Conservation (phyloP, 2,797 vertebrate genomes). For the Tachyglossus aculeatus region DNA sequence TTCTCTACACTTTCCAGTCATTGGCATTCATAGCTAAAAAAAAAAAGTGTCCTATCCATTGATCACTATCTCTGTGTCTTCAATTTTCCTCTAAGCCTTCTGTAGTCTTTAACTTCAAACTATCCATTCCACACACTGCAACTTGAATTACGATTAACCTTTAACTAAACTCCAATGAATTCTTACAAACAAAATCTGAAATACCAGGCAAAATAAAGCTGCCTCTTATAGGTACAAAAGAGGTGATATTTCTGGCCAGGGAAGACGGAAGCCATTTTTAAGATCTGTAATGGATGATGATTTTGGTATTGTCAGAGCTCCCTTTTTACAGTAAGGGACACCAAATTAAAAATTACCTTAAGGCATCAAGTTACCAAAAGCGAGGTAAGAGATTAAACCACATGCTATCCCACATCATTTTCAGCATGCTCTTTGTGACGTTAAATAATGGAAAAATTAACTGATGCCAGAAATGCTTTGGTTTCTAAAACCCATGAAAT, state of each 20-base stretch:
- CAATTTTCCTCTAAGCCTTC: slow-evolving; percentile 47
- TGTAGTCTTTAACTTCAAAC: slow-evolving; percentile 31
- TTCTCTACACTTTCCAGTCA: slow-evolving; percentile 39
- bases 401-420: slow-evolving; percentile 21
- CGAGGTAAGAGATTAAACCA: slow-evolving; percentile 22
- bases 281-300: slow-evolving; percentile 2
- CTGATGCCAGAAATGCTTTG: slow-evolving; percentile 11
- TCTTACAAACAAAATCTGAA: slow-evolving; percentile 25
- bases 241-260: slow-evolving; percentile 1
- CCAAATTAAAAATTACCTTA: slow-evolving; percentile 30
- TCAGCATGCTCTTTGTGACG: neutral
- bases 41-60: slow-evolving; percentile 28
- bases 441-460: neutral
- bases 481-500: slow-evolving; percentile 37
- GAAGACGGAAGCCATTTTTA: slow-evolving; percentile 10
- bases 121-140: slow-evolving; percentile 24
- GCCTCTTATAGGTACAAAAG: slow-evolving; percentile 15
- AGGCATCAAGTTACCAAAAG: slow-evolving; percentile 5
- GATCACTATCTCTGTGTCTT: slow-evolving; percentile 56
- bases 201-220: slow-evolving; percentile 10
- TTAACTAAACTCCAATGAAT: slow-evolving; percentile 27
- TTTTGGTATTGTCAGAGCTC: slow-evolving; percentile 1
- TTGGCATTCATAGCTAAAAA: slow-evolving; percentile 47
- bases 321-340: neutral
- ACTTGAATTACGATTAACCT: slow-evolving; percentile 43